Percentiles rank a stretch among this genome's conserved stretches.
phyloP scores from a whole-genome alignment of 2,888 invertebrate genomes.

The Brachyptera putata region DNA sequence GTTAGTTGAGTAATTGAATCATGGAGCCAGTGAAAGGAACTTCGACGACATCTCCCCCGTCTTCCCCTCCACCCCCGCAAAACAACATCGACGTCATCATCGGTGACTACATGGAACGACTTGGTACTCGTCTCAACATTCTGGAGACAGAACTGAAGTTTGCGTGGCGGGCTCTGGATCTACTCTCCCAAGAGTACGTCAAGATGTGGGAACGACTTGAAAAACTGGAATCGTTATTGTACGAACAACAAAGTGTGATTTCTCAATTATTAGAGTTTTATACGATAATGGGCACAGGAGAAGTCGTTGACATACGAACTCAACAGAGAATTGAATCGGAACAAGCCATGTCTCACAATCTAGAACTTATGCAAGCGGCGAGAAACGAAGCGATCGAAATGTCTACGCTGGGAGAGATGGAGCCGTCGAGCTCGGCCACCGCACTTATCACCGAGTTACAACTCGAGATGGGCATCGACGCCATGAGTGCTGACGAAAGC shows the following conservation, averaged over 20 bases:
- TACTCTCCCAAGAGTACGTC: constrained; percentile 86
- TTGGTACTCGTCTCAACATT: constrained; percentile 79
- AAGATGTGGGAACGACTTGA: constrained; percentile 92
- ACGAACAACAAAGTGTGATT: constrained; percentile 88
- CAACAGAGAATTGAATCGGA: constrained; percentile 38
- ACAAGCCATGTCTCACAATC: constrained; percentile 38
- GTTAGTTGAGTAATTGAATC: no score
- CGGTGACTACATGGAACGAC: constrained; percentile 86
- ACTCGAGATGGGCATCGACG: constrained; percentile 41
- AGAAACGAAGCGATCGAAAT: constrained; percentile 15
- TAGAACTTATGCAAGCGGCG: constrained; percentile 50
- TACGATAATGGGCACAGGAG: constrained; percentile 54
- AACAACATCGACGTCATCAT: constrained; percentile 54
- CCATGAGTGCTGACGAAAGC: constrained; percentile 60
- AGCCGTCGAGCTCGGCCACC: constrained; percentile 21
- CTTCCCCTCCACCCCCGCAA: constrained; percentile 23
- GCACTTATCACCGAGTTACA: constrained; percentile 42
- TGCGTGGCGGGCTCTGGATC: constrained; percentile 87
- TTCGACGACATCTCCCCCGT: constrained; percentile 1
- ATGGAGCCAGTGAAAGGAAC: constrained; percentile 15
- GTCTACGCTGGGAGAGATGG: constrained; percentile 25
- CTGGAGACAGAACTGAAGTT: constrained; percentile 88
- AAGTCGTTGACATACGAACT: constrained; percentile 40
- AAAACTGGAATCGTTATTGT: constrained; percentile 77
- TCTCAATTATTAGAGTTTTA: constrained; percentile 80